phyloP scores from a whole-genome alignment of 2,888 invertebrate species.

The Plemyria rubiginata region DNA sequence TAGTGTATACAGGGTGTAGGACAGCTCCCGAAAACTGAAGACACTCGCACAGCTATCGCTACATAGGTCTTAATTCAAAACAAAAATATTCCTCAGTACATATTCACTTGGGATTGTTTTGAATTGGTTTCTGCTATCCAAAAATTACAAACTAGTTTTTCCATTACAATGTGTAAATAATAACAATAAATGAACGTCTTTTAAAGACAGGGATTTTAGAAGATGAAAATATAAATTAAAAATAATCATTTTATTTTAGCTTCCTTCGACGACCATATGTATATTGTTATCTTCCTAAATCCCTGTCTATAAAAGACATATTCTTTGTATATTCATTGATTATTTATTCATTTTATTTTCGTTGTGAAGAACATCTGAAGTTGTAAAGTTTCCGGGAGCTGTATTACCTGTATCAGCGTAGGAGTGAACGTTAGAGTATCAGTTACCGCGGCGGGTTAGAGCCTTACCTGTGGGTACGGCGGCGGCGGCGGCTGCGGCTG shows the following conservation, averaged over 20 bases:
- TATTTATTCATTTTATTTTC: too few species aligned
- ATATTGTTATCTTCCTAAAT: too few species aligned
- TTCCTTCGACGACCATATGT: too few species aligned
- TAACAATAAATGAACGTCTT: too few species aligned
- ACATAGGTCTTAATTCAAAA: not conserved
- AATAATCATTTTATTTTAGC: too few species aligned
- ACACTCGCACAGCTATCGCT: not conserved
- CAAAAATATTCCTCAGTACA: not conserved
- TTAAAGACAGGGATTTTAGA: too few species aligned
- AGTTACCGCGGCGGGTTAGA: slow-evolving; percentile 13
- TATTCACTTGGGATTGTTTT: not conserved
- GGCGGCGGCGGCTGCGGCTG: slow-evolving; percentile 84
- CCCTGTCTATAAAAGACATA: too few species aligned
- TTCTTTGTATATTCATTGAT: too few species aligned
- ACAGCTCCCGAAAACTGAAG: not conserved
- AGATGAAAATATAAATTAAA: too few species aligned
- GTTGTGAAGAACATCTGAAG: too few species aligned
- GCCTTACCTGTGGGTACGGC: slow-evolving; percentile 81
- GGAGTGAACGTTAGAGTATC: not conserved
- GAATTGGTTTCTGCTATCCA: not conserved
- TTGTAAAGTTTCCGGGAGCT: not conserved
- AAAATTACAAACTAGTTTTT: not conserved
- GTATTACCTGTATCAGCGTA: not conserved
- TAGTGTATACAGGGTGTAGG: not conserved
- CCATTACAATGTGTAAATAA: too few species aligned